A percentile compares a stretch with the other conserved stretches of the same genome.
Conservation (phyloP, 2,113 vertebrate genomes). For the Stigmatopora nigra region DNA sequence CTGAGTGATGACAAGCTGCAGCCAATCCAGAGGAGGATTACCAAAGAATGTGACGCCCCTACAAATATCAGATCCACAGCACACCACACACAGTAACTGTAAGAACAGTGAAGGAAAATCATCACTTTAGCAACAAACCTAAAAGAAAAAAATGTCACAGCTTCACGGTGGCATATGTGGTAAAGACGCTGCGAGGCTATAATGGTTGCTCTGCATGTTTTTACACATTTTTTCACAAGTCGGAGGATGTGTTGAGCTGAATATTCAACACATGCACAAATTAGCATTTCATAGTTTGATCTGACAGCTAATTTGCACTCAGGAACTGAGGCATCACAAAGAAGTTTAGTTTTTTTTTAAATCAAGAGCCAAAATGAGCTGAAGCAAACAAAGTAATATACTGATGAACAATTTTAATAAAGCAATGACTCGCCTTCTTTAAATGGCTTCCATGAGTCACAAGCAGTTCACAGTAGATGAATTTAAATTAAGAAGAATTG, state of each 20-base stretch:
- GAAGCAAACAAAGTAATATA: background rate
- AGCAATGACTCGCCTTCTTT: background rate
- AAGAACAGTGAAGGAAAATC: background rate
- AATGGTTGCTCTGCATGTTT: constrained; percentile 27
- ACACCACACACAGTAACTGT: constrained; percentile 18
- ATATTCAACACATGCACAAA: constrained; percentile 37
- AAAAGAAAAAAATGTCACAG: background rate
- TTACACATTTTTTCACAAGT: constrained; percentile 44
- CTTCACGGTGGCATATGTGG: constrained; percentile 3
- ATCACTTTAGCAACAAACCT: background rate
- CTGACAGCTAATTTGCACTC: constrained; percentile 34
- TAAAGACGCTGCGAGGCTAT: constrained; percentile 6
- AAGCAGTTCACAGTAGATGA: too few relatives aligned
- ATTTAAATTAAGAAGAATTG: too few relatives aligned
- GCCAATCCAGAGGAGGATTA: constrained; percentile 54
- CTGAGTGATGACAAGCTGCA: constrained; percentile 44
- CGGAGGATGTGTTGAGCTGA: constrained; percentile 39
- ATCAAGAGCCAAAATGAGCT: background rate
- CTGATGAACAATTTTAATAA: background rate
- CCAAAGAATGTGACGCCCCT: constrained; percentile 42
- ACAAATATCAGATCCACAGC: constrained; percentile 41
- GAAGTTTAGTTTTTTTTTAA: background rate
- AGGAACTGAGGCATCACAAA: background rate
- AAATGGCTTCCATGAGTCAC: too few relatives aligned
- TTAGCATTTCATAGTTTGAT: constrained; percentile 32